Evolutionary conservation across 2,797 vertebrate genomes (phyloP).

Genomic region (Falco columbarius): DNA sequence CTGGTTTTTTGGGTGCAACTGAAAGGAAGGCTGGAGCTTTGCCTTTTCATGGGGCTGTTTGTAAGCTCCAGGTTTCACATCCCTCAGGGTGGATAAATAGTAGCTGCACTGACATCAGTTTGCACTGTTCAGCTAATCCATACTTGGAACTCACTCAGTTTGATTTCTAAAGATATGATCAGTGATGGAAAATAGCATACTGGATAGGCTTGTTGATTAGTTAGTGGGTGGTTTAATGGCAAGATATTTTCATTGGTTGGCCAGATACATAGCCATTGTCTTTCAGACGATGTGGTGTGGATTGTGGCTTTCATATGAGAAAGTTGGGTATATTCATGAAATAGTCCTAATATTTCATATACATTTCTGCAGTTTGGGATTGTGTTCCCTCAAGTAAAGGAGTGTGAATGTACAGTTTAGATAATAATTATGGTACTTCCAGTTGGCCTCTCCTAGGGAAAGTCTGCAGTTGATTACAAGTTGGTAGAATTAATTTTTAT

Average conservation of each 20-base stretch:
- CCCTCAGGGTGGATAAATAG: not conserved
- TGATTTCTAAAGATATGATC: not conserved
- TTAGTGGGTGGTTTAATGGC: not conserved
- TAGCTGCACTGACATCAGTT: not conserved
- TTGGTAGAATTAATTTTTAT: not conserved
- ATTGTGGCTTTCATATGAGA: not conserved
- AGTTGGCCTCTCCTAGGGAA: not conserved
- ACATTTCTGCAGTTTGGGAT: not conserved
- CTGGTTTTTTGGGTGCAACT: not conserved
- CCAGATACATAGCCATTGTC: not conserved
- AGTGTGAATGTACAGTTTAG: not conserved
- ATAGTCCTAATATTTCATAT: not conserved
- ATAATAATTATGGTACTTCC: not conserved
- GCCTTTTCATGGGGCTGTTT: not conserved
- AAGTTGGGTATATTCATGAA: not conserved
- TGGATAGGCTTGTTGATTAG: not conserved
- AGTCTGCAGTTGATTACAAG: not conserved
- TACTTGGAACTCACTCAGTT: not conserved
- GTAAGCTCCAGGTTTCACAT: not conserved
- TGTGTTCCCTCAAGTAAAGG: not conserved
- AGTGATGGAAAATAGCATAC: not conserved
- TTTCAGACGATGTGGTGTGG: not conserved
- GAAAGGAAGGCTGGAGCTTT: not conserved
- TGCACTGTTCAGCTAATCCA: not conserved
- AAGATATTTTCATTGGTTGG: not conserved